Percentiles rank a stretch among this genome's conserved stretches.
Conservation (phyloP, 2,888 invertebrate species). For the Luperina nickerlii region DNA sequence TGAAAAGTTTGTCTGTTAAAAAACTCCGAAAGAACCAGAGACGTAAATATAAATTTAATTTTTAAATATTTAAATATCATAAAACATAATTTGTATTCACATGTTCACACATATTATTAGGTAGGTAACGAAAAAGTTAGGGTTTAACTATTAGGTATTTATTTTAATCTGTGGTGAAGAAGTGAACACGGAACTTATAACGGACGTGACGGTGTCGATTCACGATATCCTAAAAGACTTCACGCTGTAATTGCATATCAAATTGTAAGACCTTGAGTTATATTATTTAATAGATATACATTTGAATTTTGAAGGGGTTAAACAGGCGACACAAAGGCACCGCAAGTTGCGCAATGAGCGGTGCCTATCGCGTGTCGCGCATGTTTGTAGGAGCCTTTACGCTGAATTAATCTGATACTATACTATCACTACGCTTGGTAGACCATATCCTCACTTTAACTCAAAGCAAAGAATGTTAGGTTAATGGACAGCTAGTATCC, state of each 20-base stretch:
- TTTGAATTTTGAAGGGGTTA: conserved; percentile 17
- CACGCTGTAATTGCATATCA: conserved; percentile 52
- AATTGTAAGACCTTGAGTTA: conserved; percentile 53
- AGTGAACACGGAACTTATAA: conserved; percentile 32
- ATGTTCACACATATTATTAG: not conserved
- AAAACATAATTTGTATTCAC: not conserved
- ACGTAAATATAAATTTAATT: not conserved
- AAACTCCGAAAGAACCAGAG: not conserved
- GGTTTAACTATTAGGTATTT: not conserved
- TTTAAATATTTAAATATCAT: not conserved
- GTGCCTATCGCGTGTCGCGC: no score
- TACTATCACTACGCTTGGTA: not conserved
- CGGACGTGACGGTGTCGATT: conserved; percentile 21
- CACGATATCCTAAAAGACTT: conserved; percentile 37
- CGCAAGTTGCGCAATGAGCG: no score
- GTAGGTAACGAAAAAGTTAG: not conserved
- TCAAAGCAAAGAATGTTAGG: not conserved
- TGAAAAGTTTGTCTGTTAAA: not conserved
- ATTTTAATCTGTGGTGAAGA: not conserved
- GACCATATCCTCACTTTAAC: not conserved
- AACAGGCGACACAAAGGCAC: no score
- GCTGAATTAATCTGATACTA: not conserved
- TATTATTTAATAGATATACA: conserved; percentile 2
- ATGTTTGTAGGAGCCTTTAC: no score
- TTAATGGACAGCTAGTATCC: not conserved